Conservation (phyloP, 1,140 invertebrate genomes). For the Drosophila yakuba region DNA sequence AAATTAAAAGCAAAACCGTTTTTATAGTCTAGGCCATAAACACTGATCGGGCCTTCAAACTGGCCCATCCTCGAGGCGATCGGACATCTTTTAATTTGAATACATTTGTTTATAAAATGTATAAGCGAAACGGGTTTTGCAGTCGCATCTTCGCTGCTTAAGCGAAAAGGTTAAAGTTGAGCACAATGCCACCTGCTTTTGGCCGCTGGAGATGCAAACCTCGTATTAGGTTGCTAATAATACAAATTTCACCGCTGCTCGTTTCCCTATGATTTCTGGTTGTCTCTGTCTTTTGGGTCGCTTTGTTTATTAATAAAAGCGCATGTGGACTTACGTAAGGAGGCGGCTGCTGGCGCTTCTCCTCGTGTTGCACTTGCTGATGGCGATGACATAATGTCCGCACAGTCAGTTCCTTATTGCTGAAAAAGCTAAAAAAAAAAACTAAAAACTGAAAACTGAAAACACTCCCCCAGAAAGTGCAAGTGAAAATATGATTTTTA, state of each 20-base stretch:
- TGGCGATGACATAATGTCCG: slow-evolving; percentile 54
- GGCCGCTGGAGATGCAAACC: slow-evolving; percentile 33
- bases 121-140: slow-evolving; percentile 56
- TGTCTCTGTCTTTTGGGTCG: slow-evolving; percentile 27
- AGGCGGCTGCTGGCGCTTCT: slow-evolving; percentile 54
- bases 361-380: slow-evolving; percentile 53
- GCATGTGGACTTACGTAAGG: slow-evolving; percentile 66
- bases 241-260: slow-evolving; percentile 53
- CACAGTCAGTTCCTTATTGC: slow-evolving; percentile 54
- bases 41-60: slow-evolving; percentile 33
- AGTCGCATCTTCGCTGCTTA: slow-evolving; percentile 37
- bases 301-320: slow-evolving; percentile 76
- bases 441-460: slow-evolving; percentile 4
- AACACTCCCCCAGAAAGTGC: slow-evolving; percentile 49
- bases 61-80: slow-evolving; percentile 61
- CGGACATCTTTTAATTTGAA: slow-evolving; percentile 65
- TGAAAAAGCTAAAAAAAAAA: too few relatives aligned
- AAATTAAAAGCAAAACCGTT: slow-evolving; percentile 67
- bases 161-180: slow-evolving; percentile 73
- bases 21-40: slow-evolving; percentile 73
- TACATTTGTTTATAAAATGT: slow-evolving; percentile 22
- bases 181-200: slow-evolving; percentile 48
- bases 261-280: slow-evolving; percentile 35
- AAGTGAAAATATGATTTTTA: slow-evolving; percentile 51
- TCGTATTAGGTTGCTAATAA: slow-evolving; percentile 51